phyloP scores from a whole-genome alignment of 1,140 invertebrate genomes.

The Stegodyphus dumicola region DNA sequence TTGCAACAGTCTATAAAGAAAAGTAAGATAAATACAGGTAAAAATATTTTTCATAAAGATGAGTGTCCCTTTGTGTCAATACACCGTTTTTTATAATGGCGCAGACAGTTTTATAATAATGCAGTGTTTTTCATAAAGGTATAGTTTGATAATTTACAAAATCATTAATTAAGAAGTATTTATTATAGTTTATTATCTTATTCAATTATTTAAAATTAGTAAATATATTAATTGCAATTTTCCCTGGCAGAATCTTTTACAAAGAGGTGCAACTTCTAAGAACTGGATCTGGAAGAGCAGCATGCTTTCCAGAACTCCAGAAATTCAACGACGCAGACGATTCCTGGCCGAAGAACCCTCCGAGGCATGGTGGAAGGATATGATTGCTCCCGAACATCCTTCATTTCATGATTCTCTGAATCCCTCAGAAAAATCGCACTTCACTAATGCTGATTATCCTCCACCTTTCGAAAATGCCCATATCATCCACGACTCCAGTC shows the following conservation, averaged over 20 bases:
- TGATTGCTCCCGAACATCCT: background rate
- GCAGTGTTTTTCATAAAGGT: too few relatives aligned
- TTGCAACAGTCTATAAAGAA: too few relatives aligned
- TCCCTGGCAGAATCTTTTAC: background rate
- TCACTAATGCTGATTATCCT: background rate
- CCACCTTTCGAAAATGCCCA: background rate
- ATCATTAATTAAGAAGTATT: too few relatives aligned
- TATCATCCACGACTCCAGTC: background rate
- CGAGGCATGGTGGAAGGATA: conserved; percentile 32
- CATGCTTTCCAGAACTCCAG: background rate
- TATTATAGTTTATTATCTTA: too few relatives aligned
- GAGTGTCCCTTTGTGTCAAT: too few relatives aligned
- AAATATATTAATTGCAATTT: too few relatives aligned
- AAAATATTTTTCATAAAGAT: too few relatives aligned
- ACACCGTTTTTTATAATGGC: too few relatives aligned
- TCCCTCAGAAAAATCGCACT: background rate
- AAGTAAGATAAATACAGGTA: too few relatives aligned
- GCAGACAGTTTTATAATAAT: too few relatives aligned
- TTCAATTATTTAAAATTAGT: too few relatives aligned
- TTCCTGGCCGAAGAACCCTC: conserved; percentile 2
- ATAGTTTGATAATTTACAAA: too few relatives aligned
- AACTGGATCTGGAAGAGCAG: conserved; percentile 20
- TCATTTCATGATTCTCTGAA: background rate
- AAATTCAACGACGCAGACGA: background rate
- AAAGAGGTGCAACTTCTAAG: conserved; percentile 12